These are phyloP conservation scores for Montipora foliosa DNA, from an alignment of 64 coral and sea anemone species.

Conservation along the genomic window DNA sequence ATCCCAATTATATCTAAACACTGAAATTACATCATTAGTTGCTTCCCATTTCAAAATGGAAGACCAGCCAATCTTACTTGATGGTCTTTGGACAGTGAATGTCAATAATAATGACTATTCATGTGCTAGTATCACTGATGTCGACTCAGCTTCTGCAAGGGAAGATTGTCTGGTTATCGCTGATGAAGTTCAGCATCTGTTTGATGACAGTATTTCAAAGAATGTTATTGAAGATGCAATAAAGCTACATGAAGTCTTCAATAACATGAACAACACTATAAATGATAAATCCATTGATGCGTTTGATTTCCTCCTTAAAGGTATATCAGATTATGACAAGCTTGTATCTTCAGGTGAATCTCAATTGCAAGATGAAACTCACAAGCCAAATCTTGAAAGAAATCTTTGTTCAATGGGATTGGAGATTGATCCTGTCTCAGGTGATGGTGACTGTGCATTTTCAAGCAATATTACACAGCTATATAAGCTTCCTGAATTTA, in stretches of 20 bases:
- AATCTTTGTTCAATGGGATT: not conserved
- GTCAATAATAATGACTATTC: not conserved
- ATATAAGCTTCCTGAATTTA: slow-evolving; percentile 4
- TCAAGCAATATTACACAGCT: slow-evolving; percentile 26
- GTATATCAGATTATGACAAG: not conserved
- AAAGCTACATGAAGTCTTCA: not conserved
- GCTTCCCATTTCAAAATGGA: not conserved
- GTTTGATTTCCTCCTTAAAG: slow-evolving; percentile 26
- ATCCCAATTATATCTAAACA: no score
- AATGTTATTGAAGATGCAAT: slow-evolving; percentile 8
- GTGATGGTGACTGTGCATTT: slow-evolving; percentile 53
- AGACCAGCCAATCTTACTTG: not conserved
- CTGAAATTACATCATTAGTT: not conserved
- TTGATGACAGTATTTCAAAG: not conserved
- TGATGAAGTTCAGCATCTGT: not conserved
- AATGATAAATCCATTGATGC: slow-evolving; percentile 2
- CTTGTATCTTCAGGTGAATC: not conserved
- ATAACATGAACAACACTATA: slow-evolving; percentile 4
- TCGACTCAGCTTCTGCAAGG: not conserved
- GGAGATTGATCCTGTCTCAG: not conserved
- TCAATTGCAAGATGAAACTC: not conserved
- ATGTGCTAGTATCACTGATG: not conserved
- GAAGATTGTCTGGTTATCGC: not conserved
- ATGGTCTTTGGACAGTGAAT: not conserved
- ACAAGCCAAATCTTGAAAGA: not conserved